These are phyloP conservation scores for Laupala kohalensis DNA, from an alignment of 1,140 invertebrate genomes.

Conservation along the genomic window DNA sequence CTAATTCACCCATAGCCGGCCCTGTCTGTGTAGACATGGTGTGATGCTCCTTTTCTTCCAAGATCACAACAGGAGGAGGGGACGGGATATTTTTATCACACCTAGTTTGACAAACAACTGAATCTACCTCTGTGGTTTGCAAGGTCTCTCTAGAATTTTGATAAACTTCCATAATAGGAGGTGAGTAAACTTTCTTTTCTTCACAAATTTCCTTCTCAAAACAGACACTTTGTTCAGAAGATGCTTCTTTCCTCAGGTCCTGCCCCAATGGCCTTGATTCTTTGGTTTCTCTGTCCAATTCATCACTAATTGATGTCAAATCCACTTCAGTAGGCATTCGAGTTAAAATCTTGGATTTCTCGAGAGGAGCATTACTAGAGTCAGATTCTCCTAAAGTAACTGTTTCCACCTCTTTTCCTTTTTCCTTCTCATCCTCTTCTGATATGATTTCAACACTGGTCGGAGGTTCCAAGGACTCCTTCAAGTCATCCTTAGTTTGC, in stretches of 20 bases:
- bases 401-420: conserved; percentile 23
- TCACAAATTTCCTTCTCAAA: background rate
- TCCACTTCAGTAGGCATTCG: conserved; percentile 13
- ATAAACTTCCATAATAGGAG: background rate
- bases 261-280: background rate
- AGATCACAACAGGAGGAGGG: conserved; percentile 18
- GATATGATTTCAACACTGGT: conserved; percentile 7
- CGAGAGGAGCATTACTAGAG: background rate
- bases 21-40: conserved; percentile 12
- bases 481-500: background rate
- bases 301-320: conserved; percentile 11
- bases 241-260: background rate
- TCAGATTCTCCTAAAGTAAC: conserved; percentile 7
- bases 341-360: background rate
- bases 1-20: background rate
- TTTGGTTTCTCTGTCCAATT: background rate
- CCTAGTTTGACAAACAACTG: background rate
- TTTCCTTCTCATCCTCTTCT: conserved; percentile 20
- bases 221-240: background rate
- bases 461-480: conserved; percentile 1
- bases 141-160: background rate
- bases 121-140: background rate
- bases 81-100: background rate
- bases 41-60: conserved; percentile 23
- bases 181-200: background rate